Conservation (phyloP, 1,140 invertebrate species). For the Rhynchophorus ferrugineus region DNA sequence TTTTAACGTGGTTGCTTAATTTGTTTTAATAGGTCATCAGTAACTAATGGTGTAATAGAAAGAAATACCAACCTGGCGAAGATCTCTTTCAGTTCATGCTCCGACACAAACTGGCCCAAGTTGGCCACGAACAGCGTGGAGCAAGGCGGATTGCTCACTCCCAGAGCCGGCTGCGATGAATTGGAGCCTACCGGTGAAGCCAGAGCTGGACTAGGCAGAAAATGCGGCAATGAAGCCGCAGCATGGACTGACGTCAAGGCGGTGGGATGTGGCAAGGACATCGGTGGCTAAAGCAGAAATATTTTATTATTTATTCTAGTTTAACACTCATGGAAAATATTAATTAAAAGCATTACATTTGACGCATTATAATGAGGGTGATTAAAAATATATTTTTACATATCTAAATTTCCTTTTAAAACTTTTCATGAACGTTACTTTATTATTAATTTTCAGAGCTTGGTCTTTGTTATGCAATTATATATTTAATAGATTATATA, state of each 20-base stretch:
- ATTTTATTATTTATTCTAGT: background rate
- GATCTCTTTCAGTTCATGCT: constrained; percentile 95
- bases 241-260: constrained; percentile 73
- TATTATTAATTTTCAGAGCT: no score
- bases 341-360: no score
- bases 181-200: constrained; percentile 81
- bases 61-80: constrained; percentile 88
- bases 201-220: constrained; percentile 74
- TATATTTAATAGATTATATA: no score
- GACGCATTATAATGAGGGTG: no score
- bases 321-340: no score
- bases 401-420: no score
- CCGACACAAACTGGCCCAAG: constrained; percentile 89
- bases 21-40: no score
- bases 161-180: constrained; percentile 59
- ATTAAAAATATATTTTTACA: no score
- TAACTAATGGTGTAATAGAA: no score
- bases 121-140: constrained; percentile 97
- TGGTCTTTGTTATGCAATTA: no score
- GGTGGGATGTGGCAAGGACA: constrained; percentile 71
- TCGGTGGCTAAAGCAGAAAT: constrained; percentile 48
- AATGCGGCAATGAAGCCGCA: constrained; percentile 62
- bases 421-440: no score
- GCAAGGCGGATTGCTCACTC: constrained; percentile 71
- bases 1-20: no score